Conservation (phyloP, 1,140 invertebrate species). For the Micrasema longulum region DNA sequence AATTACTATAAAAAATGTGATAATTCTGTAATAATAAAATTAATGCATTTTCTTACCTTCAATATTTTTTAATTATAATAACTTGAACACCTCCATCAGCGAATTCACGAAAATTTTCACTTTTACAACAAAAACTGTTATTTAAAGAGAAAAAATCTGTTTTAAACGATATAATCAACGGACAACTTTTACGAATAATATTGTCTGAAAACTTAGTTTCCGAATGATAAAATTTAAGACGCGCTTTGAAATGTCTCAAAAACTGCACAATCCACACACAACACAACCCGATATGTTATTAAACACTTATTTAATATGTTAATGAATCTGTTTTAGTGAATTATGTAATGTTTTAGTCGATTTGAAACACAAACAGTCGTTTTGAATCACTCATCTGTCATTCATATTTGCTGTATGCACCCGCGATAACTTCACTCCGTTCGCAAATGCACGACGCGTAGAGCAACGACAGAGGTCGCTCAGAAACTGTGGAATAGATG, state of each 20-base stretch:
- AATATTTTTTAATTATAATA: too few relatives aligned
- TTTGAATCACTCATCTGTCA: conserved; percentile 11
- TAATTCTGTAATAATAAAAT: too few relatives aligned
- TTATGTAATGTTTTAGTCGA: background rate
- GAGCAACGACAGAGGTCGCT: background rate
- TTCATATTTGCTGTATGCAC: background rate
- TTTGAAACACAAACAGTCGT: background rate
- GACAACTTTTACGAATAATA: too few relatives aligned
- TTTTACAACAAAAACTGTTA: conserved; percentile 2
- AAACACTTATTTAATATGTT: background rate
- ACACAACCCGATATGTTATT: background rate
- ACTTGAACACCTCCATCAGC: too few relatives aligned
- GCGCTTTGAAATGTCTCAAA: background rate
- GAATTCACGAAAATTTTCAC: background rate
- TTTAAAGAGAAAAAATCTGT: background rate
- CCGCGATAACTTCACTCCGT: conserved; percentile 11
- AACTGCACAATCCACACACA: conserved; percentile 1
- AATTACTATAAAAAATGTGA: too few relatives aligned
- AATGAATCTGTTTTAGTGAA: background rate
- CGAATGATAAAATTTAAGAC: background rate
- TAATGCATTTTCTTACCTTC: too few relatives aligned
- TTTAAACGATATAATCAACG: background rate
- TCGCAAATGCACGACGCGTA: conserved; percentile 12
- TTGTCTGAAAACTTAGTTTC: background rate
- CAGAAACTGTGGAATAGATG: conserved; percentile 6